Conservation (phyloP, 2,888 invertebrate genomes). For the Mayetiola destructor region DNA sequence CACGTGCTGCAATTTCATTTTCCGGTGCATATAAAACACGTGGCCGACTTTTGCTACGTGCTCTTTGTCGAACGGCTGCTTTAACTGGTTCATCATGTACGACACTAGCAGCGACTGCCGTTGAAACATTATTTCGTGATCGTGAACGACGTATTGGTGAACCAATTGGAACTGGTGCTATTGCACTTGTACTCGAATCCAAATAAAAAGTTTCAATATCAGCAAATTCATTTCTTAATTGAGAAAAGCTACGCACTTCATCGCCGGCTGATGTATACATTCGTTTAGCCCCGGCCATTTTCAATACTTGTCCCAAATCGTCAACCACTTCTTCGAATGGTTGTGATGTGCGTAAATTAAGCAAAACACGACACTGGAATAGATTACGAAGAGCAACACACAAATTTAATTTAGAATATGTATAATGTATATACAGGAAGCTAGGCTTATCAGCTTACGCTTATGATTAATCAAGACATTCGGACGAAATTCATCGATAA, state of each 20-base stretch:
- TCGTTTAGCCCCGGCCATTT: conserved; percentile 77
- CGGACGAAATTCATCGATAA: too few species aligned
- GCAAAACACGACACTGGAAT: conserved; percentile 70
- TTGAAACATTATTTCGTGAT: conserved; percentile 34
- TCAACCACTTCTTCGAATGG: conserved; percentile 88
- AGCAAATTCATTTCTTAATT: conserved; percentile 80
- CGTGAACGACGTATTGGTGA: conserved; percentile 53
- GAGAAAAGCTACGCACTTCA: conserved; percentile 88
- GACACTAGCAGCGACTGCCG: conserved; percentile 36
- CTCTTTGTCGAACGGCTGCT: conserved; percentile 44
- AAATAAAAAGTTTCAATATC: conserved; percentile 85
- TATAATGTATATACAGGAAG: too few species aligned
- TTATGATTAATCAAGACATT: too few species aligned
- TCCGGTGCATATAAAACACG: conserved; percentile 72
- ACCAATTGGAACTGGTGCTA: conserved; percentile 29
- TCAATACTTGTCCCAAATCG: conserved; percentile 83
- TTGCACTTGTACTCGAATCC: conserved; percentile 38
- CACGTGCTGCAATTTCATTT: conserved; percentile 62
- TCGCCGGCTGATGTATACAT: conserved; percentile 86
- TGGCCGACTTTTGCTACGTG: conserved; percentile 72
- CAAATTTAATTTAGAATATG: too few species aligned
- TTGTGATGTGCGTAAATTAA: conserved; percentile 83
- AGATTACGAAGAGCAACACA: too few species aligned
- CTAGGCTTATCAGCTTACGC: too few species aligned
- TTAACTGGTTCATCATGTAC: conserved; percentile 34